Conservation (phyloP, 2,797 vertebrate species). For the Lophotriccus pileatus region DNA sequence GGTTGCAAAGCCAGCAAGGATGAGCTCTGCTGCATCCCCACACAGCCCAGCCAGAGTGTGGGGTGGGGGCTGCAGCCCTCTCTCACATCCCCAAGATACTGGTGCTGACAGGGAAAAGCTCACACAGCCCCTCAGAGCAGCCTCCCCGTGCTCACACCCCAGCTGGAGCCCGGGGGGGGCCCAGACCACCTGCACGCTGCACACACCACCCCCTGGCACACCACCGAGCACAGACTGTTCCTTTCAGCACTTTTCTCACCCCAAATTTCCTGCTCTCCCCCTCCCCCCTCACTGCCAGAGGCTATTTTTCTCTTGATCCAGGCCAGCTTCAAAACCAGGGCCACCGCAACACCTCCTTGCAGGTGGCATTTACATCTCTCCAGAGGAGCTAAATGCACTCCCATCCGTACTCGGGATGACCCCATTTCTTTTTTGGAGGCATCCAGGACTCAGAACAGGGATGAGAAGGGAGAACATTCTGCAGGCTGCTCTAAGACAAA, state of each 20-base stretch:
- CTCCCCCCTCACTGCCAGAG: background rate
- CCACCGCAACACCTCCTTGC: background rate
- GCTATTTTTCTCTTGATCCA: conserved; percentile 23
- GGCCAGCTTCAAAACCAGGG: background rate
- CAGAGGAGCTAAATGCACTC: background rate
- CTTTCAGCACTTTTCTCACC: conserved; percentile 18
- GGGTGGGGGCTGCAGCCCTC: background rate
- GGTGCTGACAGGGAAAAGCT: background rate
- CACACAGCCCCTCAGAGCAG: background rate
- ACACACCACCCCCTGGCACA: background rate
- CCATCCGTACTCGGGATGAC: background rate
- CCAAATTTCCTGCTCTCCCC: background rate
- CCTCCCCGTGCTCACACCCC: background rate
- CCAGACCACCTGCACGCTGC: background rate
- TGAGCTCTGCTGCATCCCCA: background rate
- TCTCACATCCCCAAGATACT: background rate
- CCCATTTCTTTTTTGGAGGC: background rate
- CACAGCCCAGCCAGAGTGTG: fast-evolving
- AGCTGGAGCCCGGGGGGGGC: background rate
- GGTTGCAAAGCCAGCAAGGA: background rate
- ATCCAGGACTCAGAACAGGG: background rate
- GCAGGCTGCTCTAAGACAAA: background rate
- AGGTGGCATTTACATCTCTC: background rate
- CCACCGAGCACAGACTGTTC: background rate
- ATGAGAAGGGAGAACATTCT: background rate